A percentile compares a stretch with the other conserved stretches of the same genome.
phyloP scores from a whole-genome alignment of 2,888 invertebrate species.

The Oxytorus armatus region DNA sequence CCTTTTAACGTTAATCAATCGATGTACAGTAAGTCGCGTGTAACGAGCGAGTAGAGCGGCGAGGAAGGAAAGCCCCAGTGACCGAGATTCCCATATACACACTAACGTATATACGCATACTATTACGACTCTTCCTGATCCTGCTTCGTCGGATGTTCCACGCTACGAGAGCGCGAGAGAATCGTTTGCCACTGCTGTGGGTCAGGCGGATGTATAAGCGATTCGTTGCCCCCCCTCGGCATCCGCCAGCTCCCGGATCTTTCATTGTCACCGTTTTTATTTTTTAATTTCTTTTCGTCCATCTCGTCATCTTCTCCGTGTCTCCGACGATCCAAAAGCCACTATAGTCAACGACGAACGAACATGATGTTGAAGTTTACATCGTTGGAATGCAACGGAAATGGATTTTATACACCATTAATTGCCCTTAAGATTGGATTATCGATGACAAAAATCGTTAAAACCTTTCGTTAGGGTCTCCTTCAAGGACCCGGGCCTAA shows the following conservation, averaged over 20 bases:
- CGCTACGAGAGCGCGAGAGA: slow-evolving; percentile 59
- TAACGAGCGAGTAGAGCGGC: slow-evolving; percentile 42
- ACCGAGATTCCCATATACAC: slow-evolving; percentile 77
- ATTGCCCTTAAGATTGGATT: too few species aligned
- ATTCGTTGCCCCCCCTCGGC: neutral
- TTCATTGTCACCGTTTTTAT: slow-evolving; percentile 50
- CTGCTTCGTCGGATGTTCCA: slow-evolving; percentile 73
- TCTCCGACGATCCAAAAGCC: slow-evolving; percentile 1
- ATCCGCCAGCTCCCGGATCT: slow-evolving; percentile 58
- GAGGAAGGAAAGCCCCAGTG: slow-evolving; percentile 77
- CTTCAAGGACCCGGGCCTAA: too few species aligned
- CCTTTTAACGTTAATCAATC: slow-evolving; percentile 27
- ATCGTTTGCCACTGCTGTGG: slow-evolving; percentile 25
- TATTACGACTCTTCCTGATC: slow-evolving; percentile 75
- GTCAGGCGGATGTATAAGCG: slow-evolving; percentile 40
- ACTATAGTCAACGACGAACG: neutral
- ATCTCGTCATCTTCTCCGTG: slow-evolving; percentile 13
- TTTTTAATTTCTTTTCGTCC: slow-evolving; percentile 63
- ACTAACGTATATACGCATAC: slow-evolving; percentile 36
- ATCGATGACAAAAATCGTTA: too few species aligned
- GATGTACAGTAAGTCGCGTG: slow-evolving; percentile 6
- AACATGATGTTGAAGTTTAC: too few species aligned
- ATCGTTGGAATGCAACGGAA: too few species aligned
- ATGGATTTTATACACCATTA: too few species aligned
- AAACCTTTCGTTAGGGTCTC: too few species aligned